phyloP scores from a whole-genome alignment of 2,797 vertebrate genomes.

The Caiman crocodilus region DNA sequence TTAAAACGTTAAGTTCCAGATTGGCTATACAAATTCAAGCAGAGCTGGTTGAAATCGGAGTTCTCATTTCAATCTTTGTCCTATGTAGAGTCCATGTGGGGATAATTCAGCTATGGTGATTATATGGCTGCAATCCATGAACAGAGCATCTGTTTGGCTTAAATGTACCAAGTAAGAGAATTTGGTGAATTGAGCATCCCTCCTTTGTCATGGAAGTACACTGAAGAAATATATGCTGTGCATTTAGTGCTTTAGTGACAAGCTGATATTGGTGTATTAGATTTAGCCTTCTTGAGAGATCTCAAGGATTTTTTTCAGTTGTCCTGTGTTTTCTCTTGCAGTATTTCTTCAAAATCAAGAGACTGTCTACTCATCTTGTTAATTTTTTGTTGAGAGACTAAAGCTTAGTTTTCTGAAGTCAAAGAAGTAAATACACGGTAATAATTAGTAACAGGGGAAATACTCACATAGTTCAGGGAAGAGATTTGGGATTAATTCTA shows the following conservation, averaged over 20 bases:
- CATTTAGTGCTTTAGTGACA: not conserved
- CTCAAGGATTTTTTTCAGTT: not conserved
- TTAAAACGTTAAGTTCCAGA: not conserved
- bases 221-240: not conserved
- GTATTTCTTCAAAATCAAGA: not conserved
- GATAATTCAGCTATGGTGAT: not conserved
- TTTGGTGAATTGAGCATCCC: accelerated
- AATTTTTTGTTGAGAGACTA: not conserved
- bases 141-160: not conserved
- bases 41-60: not conserved
- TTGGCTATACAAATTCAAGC: not conserved
- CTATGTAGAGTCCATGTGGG: not conserved
- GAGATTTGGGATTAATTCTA: not conserved
- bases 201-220: not conserved
- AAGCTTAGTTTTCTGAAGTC: not conserved
- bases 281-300: not conserved
- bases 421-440: not conserved
- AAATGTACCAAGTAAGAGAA: not conserved
- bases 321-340: not conserved
- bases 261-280: not conserved
- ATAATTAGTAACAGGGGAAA: not conserved
- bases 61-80: not conserved
- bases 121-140: not conserved
- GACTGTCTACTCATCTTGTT: not conserved
- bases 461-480: not conserved